These are phyloP conservation scores for Paramisgurnus dabryanus DNA, from an alignment of 2,113 vertebrate species.

Conservation along the genomic window DNA sequence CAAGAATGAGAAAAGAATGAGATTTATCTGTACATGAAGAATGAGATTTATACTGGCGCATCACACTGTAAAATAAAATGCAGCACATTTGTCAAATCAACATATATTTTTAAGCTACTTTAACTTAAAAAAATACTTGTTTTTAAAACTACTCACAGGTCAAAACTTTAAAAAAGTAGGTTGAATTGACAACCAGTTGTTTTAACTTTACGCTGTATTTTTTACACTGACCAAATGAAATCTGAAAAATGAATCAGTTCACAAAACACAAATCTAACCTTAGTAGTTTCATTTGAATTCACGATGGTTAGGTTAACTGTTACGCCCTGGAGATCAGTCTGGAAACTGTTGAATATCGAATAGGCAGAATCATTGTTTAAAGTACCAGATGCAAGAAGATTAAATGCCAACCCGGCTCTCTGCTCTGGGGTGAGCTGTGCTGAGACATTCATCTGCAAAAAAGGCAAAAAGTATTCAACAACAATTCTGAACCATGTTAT, in stretches of 20 bases:
- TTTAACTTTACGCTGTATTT: too few species aligned
- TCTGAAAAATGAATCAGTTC: neutral
- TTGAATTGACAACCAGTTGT: too few species aligned
- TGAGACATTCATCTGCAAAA: constrained; percentile 35
- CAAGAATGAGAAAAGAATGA: constrained; percentile 10
- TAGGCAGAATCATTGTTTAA: neutral
- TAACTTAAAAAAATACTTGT: too few species aligned
- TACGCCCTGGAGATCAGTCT: neutral
- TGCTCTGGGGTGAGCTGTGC: constrained; percentile 42
- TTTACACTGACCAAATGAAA: too few species aligned
- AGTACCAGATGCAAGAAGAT: neutral
- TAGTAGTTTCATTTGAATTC: neutral
- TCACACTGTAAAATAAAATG: too few species aligned
- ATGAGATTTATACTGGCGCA: too few species aligned
- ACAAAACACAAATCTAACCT: neutral
- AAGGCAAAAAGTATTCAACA: neutral
- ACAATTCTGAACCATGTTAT: neutral
- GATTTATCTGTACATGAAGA: too few species aligned
- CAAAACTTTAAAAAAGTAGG: neutral
- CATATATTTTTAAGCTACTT: too few species aligned
- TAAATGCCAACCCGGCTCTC: constrained; percentile 47
- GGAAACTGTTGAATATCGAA: constrained; percentile 31
- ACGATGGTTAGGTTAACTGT: neutral
- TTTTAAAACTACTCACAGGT: too few species aligned
- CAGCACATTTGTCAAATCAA: too few species aligned